These are phyloP conservation scores for Hemibagrus guttatus DNA, from an alignment of 2,797 vertebrate species.

Conservation along the genomic window DNA sequence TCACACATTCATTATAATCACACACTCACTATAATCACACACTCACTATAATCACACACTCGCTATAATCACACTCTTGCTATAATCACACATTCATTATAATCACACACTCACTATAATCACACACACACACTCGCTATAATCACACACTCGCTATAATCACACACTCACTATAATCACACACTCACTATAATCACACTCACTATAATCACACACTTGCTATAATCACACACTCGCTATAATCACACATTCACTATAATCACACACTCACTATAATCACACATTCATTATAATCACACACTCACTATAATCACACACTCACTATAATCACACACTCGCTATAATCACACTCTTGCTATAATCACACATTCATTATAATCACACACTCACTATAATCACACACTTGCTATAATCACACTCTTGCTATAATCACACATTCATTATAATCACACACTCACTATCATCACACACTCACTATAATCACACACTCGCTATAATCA, in stretches of 20 bases:
- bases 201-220: neutral
- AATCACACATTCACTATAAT: no score
- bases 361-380: neutral
- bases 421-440: no score
- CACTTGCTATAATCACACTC: neutral
- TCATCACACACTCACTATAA: no score
- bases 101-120: no score
- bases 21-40: neutral
- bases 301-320: neutral
- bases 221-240: no score
- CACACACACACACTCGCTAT: no score
- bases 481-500: neutral
- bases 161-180: no score
- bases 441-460: neutral
- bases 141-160: neutral
- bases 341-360: neutral
- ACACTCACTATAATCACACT: neutral
- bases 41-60: no score
- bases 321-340: neutral
- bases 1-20: neutral
- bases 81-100: neutral
- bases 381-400: no score
- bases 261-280: neutral
- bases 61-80: no score
- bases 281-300: no score